These are phyloP conservation scores for Alentia gelatinosa DNA, from an alignment of 2,888 invertebrate species.

Conservation along the genomic window DNA sequence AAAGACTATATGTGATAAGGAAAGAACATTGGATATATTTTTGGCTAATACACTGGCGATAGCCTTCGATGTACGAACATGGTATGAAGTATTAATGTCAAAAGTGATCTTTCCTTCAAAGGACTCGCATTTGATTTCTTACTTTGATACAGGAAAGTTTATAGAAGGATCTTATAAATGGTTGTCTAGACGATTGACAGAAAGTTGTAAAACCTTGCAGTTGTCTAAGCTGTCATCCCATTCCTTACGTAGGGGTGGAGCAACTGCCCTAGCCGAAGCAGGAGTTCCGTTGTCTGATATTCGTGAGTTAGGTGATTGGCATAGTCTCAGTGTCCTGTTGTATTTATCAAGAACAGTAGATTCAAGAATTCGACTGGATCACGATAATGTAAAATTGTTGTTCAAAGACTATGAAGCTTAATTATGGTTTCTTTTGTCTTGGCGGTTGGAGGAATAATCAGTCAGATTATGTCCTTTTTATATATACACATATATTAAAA, in stretches of 20 bases:
- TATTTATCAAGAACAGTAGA: not conserved
- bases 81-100: not conserved
- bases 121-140: not conserved
- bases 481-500: too few species aligned
- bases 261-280: not conserved
- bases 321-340: not conserved
- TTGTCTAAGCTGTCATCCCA: not conserved
- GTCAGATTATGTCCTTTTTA: too few species aligned
- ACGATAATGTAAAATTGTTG: not conserved
- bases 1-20: not conserved
- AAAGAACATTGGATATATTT: not conserved
- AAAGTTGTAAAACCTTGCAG: not conserved
- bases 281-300: not conserved
- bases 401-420: too few species aligned
- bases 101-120: not conserved
- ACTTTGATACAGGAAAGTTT: not conserved
- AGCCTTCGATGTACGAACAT: not conserved
- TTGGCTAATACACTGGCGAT: not conserved
- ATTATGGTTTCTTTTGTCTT: too few species aligned
- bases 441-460: too few species aligned
- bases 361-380: not conserved
- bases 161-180: not conserved
- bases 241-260: not conserved
- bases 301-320: not conserved
- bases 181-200: too few species aligned